Conservation (phyloP, 2,888 invertebrate species). For the Notodonta dromedarius region DNA sequence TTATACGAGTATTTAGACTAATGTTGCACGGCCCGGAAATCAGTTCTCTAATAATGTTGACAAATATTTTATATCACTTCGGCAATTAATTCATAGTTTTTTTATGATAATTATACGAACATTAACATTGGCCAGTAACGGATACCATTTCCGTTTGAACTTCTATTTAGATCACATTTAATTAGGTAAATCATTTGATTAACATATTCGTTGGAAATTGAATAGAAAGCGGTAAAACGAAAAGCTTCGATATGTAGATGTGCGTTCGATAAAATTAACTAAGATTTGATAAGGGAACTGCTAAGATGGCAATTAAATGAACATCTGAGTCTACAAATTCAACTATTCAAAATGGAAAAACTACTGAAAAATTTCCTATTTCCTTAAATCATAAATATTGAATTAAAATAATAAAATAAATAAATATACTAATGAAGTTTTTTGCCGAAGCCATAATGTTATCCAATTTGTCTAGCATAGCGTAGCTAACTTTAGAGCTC, state of each 20-base stretch:
- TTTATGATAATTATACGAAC: neutral
- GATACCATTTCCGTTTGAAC: constrained; percentile 6
- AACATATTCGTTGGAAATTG: neutral
- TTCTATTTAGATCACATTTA: constrained; percentile 1
- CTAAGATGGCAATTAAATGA: no score
- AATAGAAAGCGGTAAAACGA: neutral
- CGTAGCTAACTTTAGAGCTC: no score
- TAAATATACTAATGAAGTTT: no score
- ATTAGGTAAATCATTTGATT: constrained; percentile 1
- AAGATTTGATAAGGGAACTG: no score
- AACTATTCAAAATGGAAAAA: no score
- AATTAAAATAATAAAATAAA: no score
- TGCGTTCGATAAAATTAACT: neutral
- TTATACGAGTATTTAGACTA: neutral
- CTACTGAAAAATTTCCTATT: no score
- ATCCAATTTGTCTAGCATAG: no score
- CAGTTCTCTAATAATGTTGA: neutral
- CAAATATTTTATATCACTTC: constrained; percentile 5
- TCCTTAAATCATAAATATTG: no score
- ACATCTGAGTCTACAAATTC: no score
- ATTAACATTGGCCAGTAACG: constrained; percentile 5
- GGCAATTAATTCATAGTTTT: constrained; percentile 3
- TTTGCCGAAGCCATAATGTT: no score
- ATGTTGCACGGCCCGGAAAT: neutral
- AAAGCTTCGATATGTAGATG: neutral